Conservation (phyloP, 2,888 invertebrate genomes). For the Coremacera marginata region DNA sequence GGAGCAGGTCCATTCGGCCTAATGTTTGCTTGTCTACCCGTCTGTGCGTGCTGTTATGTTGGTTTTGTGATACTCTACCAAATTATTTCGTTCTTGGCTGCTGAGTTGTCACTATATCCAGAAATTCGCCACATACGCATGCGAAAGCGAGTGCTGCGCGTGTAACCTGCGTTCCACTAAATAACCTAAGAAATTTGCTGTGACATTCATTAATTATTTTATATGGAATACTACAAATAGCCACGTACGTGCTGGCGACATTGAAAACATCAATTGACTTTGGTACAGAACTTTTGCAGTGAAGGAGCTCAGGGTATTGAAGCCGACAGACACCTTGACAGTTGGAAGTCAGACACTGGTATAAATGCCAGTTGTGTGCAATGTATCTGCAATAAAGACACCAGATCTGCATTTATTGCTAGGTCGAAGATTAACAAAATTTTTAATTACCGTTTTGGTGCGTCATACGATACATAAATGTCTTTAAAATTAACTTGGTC, state of each 20-base stretch:
- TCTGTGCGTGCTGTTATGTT: conserved; percentile 26
- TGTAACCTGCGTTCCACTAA: conserved; percentile 52
- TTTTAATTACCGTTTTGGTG: background rate
- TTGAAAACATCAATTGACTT: conserved; percentile 48
- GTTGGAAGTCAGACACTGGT: background rate
- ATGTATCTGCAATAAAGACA: background rate
- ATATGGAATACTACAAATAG: conserved; percentile 66
- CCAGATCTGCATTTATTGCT: too few relatives aligned
- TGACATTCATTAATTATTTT: conserved; percentile 68
- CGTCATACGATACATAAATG: background rate
- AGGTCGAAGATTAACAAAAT: too few relatives aligned
- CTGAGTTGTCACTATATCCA: conserved; percentile 37
- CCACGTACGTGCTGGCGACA: conserved; percentile 66
- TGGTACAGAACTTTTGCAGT: background rate
- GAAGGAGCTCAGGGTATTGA: background rate
- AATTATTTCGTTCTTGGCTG: conserved; percentile 14
- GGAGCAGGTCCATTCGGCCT: background rate
- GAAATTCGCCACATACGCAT: conserved; percentile 15
- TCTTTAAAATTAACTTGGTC: conserved; percentile 33
- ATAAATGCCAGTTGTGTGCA: background rate
- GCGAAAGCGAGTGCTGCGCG: conserved; percentile 44
- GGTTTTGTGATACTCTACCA: conserved; percentile 3
- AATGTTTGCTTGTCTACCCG: background rate
- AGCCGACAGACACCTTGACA: background rate
- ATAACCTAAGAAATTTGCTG: conserved; percentile 60